Conservation (phyloP, 2,888 invertebrate genomes). For the Aleiodes testaceus region DNA sequence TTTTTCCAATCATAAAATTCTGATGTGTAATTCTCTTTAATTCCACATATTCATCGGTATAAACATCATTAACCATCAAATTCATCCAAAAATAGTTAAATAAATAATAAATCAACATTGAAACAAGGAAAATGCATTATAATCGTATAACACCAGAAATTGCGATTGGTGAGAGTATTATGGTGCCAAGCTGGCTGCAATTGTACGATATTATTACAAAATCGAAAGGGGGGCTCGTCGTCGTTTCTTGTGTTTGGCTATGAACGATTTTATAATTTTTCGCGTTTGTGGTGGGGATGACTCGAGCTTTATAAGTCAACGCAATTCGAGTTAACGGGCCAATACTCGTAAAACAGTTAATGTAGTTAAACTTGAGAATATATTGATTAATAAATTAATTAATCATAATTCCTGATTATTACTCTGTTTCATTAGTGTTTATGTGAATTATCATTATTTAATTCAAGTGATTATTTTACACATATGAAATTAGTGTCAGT, state of each 20-base stretch:
- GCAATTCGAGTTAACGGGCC: conserved; percentile 62
- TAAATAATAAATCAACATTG: not conserved
- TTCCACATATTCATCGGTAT: too few species aligned
- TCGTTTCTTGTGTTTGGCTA: conserved; percentile 48
- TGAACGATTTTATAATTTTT: conserved; percentile 51
- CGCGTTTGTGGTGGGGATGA: conserved; percentile 64
- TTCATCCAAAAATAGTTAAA: not conserved
- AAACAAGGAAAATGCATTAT: conserved; percentile 26
- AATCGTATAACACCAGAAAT: conserved; percentile 36
- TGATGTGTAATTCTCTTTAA: too few species aligned
- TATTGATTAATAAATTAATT: not conserved
- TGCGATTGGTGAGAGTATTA: conserved; percentile 53
- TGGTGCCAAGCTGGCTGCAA: conserved; percentile 71
- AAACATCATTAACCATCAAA: too few species aligned
- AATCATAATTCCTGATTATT: not conserved
- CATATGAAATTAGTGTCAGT: conserved; percentile 26
- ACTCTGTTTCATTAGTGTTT: conserved; percentile 1
- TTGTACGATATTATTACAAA: conserved; percentile 45
- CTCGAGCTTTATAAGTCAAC: conserved; percentile 70
- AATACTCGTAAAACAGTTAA: conserved; percentile 71
- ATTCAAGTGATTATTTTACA: not conserved
- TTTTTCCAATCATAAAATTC: too few species aligned
- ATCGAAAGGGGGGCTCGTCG: conserved; percentile 68
- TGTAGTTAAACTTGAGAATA: conserved; percentile 54
- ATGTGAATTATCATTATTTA: not conserved